Conservation (phyloP, 2,113 vertebrate species). For the Chitala chitala region DNA sequence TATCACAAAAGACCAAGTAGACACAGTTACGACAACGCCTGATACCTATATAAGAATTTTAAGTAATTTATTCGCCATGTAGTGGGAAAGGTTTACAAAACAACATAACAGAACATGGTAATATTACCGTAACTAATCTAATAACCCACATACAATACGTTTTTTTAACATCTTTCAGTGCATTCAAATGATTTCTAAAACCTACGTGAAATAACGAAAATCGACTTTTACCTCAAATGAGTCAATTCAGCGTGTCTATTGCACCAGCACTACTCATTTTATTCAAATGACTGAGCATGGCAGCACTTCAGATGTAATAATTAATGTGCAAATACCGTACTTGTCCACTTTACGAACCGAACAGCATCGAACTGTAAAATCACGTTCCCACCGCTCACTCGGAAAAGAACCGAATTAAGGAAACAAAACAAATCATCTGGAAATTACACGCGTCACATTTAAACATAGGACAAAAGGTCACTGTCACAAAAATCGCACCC, state of each 20-base stretch:
- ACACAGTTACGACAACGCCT: neutral
- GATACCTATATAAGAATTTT: neutral
- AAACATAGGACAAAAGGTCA: conserved; percentile 8
- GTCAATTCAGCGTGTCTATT: neutral
- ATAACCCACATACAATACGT: too few species aligned
- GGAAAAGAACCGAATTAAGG: neutral
- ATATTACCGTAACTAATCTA: too few species aligned
- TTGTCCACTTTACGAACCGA: neutral
- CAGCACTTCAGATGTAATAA: neutral
- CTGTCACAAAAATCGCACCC: neutral
- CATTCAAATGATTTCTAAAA: too few species aligned
- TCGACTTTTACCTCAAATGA: neutral
- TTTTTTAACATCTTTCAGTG: too few species aligned
- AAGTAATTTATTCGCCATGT: neutral
- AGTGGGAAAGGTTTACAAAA: too few species aligned
- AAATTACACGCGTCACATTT: neutral
- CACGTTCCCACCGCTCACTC: neutral
- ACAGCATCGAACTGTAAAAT: neutral
- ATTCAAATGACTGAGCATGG: neutral
- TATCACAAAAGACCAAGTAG: too few species aligned
- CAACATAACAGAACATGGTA: too few species aligned
- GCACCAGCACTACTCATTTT: neutral
- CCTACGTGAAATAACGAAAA: too few species aligned
- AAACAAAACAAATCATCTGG: neutral
- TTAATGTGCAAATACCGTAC: neutral